Evolutionary conservation across 2,113 vertebrate genomes (phyloP), one percentile per base, ranked within the genome.

Genomic region (Cacatua alba): DNA sequence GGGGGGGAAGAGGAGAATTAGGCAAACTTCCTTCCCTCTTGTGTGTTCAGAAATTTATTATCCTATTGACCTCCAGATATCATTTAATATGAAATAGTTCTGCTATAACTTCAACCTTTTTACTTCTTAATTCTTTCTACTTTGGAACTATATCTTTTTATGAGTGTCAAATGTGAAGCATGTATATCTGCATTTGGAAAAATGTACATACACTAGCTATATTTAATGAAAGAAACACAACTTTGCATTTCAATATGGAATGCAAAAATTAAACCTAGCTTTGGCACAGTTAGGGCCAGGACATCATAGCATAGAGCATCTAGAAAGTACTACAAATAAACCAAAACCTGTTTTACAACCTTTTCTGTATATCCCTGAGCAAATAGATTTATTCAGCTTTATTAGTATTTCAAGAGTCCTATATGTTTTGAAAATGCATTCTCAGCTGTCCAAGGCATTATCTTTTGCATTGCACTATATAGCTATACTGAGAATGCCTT

Each of bases 311-410:
- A 84, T 44, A 90, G 16, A 80, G 37, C 31, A 81, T 85, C 92
- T 83, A 79, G 41, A 93, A 96, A 77, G 80, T 68, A n/a, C 31
- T 82, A 20, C 25, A 97, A 77, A 82, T 87, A 88, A 94, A 85
- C 10, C 2, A 1, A 67, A 80, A 69, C 21, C 5, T 92, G 74
- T 46, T 68, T 68, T 41, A 48, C 7, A 88, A 72, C 17, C 28
- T 82, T 88, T 85, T 13, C 64, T 69, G 80, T 28, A 18, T 10
- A 48, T 62, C 64, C 92, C 67, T 60, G 6, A 68, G 78, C n/a
- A 78, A 83, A 90, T 79, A 65, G 1, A 48, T 97, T 96, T 13
- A 68, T 90, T 75, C 11, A 74, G 37, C 28, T 94, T 84, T 86
- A 39, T 74, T 82, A 62, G 15, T 92, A 55, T 93, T 86, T 93